Evolutionary conservation across 2,797 vertebrate genomes (phyloP).

Genomic region (Columba guinea): DNA sequence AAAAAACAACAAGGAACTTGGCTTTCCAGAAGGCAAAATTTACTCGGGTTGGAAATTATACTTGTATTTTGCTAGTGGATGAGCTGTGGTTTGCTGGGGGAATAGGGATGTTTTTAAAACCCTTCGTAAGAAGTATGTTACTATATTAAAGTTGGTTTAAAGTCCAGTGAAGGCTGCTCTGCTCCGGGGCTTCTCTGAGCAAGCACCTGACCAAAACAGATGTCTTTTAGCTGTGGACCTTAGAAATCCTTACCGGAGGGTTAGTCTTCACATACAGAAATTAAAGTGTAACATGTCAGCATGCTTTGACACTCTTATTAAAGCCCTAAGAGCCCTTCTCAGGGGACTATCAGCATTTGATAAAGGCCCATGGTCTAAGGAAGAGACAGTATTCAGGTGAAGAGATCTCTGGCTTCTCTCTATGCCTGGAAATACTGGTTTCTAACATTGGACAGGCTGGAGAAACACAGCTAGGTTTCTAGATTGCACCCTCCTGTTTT

Average conservation of each 20-base stretch:
- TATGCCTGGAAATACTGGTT: background rate
- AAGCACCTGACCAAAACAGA: background rate
- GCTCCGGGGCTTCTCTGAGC: background rate
- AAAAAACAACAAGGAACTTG: background rate
- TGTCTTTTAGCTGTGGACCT: background rate
- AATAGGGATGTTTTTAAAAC: background rate
- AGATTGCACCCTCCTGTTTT: background rate
- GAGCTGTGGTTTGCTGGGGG: background rate
- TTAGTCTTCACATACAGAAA: background rate
- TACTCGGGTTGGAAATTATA: background rate
- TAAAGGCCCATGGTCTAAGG: background rate
- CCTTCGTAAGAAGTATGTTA: background rate
- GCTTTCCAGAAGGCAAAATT: background rate
- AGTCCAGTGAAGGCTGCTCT: background rate
- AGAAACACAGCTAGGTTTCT: background rate
- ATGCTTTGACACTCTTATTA: background rate
- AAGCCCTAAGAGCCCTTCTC: background rate
- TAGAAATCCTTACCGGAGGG: background rate
- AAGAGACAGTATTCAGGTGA: background rate
- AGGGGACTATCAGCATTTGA: background rate
- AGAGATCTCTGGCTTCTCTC: background rate
- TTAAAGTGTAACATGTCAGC: background rate
- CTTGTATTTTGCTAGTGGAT: background rate
- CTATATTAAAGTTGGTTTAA: background rate
- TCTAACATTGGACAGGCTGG: background rate